Conservation (phyloP, 2,888 invertebrate genomes). For the Eucriotettix oculatus region DNA sequence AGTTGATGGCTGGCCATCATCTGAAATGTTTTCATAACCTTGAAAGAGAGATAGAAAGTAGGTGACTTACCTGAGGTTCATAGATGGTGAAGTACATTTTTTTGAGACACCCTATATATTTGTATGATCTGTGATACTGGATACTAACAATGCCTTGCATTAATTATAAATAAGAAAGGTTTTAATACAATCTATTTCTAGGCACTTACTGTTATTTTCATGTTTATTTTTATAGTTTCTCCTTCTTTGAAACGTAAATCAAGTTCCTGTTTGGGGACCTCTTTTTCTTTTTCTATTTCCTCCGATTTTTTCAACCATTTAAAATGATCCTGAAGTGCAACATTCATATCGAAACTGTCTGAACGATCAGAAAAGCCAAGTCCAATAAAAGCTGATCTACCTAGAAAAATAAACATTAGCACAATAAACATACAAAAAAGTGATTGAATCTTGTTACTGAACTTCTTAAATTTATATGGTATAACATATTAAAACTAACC, state of each 20-base stretch:
- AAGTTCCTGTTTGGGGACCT: constrained; percentile 52
- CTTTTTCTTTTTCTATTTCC: constrained; percentile 57
- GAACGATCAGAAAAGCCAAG: constrained; percentile 94
- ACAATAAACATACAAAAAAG: not conserved
- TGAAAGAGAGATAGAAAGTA: too few relatives aligned
- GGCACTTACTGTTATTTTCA: constrained; percentile 76
- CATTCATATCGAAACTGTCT: constrained; percentile 97
- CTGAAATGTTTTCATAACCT: too few relatives aligned
- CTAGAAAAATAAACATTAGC: constrained; percentile 24
- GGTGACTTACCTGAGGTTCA: too few relatives aligned
- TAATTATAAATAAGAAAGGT: constrained; percentile 5
- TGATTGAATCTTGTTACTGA: too few relatives aligned
- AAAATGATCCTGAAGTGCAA: constrained; percentile 94
- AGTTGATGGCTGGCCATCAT: too few relatives aligned
- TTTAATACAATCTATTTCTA: not conserved
- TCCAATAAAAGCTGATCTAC: constrained; percentile 85
- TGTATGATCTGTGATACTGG: not conserved
- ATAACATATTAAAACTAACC: too few relatives aligned
- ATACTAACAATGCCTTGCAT: not conserved
- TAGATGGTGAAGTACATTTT: too few relatives aligned
- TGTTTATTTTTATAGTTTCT: constrained; percentile 97
- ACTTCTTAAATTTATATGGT: too few relatives aligned
- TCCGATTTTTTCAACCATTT: constrained; percentile 79
- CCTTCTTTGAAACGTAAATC: constrained; percentile 98
- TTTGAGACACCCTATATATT: too few relatives aligned